Conservation (phyloP, 2,113 vertebrate genomes). For the Hippocampus comes region DNA sequence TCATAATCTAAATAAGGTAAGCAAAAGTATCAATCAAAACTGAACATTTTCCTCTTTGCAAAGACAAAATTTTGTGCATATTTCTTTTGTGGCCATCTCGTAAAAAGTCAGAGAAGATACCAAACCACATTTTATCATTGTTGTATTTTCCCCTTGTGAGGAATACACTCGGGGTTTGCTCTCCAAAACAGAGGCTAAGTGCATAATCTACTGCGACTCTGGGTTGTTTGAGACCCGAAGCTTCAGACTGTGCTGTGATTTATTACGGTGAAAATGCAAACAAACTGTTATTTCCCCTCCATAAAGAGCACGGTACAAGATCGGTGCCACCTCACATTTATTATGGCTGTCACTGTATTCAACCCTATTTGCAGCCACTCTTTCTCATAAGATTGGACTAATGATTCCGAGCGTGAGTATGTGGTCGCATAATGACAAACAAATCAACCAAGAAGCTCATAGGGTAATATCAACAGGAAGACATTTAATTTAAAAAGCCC, state of each 20-base stretch:
- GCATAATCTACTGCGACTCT: neutral
- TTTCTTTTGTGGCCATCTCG: neutral
- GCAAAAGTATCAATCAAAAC: neutral
- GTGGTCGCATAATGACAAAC: no score
- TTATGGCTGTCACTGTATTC: neutral
- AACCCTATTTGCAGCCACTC: neutral
- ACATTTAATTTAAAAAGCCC: no score
- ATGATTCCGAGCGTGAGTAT: no score
- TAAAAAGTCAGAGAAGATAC: neutral
- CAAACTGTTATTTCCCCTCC: neutral
- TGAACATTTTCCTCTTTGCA: neutral
- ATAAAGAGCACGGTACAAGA: neutral
- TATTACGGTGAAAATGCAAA: constrained; percentile 24
- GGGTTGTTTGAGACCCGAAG: neutral
- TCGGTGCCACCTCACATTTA: neutral
- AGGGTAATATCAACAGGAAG: no score
- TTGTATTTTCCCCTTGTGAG: neutral
- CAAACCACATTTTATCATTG: neutral
- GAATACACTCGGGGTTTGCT: neutral
- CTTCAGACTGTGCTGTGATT: neutral
- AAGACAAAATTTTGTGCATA: neutral
- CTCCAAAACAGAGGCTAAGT: neutral
- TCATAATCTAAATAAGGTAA: neutral
- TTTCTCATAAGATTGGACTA: neutral
- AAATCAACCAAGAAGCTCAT: no score